Evolutionary conservation across 2,888 invertebrate genomes (phyloP), one percentile per base, ranked within the genome.

Genomic region (Bruchidius siliquastri): DNA sequence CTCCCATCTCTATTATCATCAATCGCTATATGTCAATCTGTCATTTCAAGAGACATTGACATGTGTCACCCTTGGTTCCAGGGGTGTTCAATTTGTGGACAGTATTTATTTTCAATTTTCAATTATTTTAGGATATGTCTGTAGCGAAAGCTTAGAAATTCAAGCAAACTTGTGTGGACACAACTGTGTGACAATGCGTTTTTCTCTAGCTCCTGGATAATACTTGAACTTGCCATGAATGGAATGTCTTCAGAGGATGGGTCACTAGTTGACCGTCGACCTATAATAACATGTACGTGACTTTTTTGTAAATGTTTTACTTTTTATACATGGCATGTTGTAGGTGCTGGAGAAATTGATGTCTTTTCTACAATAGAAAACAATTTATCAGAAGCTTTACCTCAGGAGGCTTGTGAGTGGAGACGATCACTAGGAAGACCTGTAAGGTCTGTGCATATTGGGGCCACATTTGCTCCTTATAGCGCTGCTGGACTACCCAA

Each of bases 341-440:
- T 76, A 84, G 85, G 94, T 89, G 92, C 94, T 81, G 96, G 96
- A 77, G 95, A 96, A 86, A 90, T 92, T 86, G 93, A 93, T 81
- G 90, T 96, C 76, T 96, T 96, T 87, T 92, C 93, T 79, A 91
- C 92, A n/a, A 87, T 97, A 82, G 93, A 95, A 85, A 90, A 93
- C 72, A 92, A 92, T 78, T 88, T 97, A 72, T 88, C 92, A 18
- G 92, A 94, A 80, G 92, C 94, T 3, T 90, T 98, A 77, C 95
- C 97, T 0, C 91, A 93, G 82, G 97, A 97, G 84, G 90, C 94
- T 0, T 93, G 94, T 80, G 98, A 98, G 87, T 98, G 97, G 97
- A 91, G 94, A 79, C 90, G 97, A 77, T 95, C 96, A 0, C 94
- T 94, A 83, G 96, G 97, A 30, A 90, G 97, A 74, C 93, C 95